These are phyloP conservation scores for Pristionchus entomophagus DNA, from an alignment of 2,888 invertebrate species.

Conservation along the genomic window DNA sequence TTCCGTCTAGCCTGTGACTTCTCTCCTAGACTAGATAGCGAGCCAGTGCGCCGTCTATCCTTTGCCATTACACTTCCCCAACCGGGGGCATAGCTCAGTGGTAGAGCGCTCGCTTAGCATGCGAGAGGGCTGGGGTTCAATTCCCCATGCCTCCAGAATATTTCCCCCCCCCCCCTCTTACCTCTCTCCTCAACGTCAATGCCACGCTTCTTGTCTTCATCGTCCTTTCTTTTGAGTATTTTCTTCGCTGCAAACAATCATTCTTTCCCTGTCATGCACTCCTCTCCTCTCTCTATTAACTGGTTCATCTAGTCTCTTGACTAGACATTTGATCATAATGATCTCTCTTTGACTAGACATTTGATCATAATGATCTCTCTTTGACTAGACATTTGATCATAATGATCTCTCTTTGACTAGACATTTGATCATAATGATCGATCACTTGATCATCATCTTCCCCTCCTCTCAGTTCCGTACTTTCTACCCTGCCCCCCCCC, in stretches of 20 bases:
- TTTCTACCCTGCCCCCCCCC: not conserved
- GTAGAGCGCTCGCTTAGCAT: conserved; percentile 47
- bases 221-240: conserved; percentile 55
- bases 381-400: not conserved
- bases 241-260: conserved; percentile 57
- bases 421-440: conserved; percentile 18
- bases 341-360: conserved; percentile 7
- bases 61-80: not conserved
- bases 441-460: not conserved
- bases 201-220: conserved; percentile 54
- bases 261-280: not conserved
- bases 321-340: not conserved
- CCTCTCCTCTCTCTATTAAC: not conserved
- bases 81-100: conserved; percentile 38
- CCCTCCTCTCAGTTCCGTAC: conserved; percentile 1
- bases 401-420: not conserved
- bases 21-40: not conserved
- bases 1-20: not conserved
- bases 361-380: not conserved
- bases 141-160: conserved; percentile 37
- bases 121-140: conserved; percentile 44
- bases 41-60: not conserved
- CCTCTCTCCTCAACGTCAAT: conserved; percentile 61
- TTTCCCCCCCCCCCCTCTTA: not conserved
- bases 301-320: too few relatives aligned